phyloP scores from a whole-genome alignment of 2,888 invertebrate genomes.

The Phengaris arion region DNA sequence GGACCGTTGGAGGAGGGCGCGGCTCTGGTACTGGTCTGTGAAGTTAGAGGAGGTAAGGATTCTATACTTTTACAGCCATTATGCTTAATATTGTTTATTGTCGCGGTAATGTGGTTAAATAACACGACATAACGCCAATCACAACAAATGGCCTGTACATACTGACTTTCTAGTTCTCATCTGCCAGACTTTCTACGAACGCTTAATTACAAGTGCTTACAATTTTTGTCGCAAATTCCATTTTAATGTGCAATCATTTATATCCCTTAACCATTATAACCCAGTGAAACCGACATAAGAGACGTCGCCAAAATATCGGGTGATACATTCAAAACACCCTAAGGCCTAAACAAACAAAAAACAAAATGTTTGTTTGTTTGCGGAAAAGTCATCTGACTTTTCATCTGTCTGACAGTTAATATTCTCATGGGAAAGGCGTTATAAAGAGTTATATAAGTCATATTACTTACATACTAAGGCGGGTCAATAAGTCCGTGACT shows the following conservation, averaged over 20 bases:
- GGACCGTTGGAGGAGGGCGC: constrained; percentile 91
- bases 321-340: not conserved
- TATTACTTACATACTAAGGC: too few species aligned
- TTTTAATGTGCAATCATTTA: not conserved
- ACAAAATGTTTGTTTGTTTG: not conserved
- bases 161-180: too few species aligned
- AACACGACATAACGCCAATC: not conserved
- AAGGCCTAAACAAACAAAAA: not conserved
- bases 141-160: not conserved
- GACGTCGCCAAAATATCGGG: constrained; percentile 6
- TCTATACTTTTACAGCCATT: too few species aligned
- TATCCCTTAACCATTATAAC: not conserved
- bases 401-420: not conserved
- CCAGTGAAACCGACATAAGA: not conserved
- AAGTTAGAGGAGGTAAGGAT: constrained; percentile 91
- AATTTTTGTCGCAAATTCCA: not conserved
- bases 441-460: too few species aligned
- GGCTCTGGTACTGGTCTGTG: constrained; percentile 89
- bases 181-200: not conserved
- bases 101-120: too few species aligned
- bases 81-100: too few species aligned
- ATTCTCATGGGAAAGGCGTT: not conserved
- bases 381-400: constrained; percentile 3
- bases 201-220: not conserved
- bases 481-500: too few species aligned